phyloP scores from a whole-genome alignment of 2,888 invertebrate species.

The Cartodere bifasciata region DNA sequence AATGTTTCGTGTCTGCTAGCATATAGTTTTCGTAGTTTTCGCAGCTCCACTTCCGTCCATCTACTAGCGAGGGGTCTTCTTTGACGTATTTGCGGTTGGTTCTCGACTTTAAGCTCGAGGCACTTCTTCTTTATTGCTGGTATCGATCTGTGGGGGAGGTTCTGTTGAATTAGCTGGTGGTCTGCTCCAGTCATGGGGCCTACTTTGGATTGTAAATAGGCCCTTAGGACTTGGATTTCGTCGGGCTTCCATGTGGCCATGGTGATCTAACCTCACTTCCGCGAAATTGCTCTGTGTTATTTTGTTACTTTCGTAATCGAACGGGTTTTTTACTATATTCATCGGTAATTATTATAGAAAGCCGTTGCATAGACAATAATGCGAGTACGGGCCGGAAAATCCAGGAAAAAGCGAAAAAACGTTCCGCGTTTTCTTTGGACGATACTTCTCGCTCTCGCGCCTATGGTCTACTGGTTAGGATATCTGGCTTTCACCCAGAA shows the following conservation, averaged over 20 bases:
- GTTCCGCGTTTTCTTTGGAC: too few species aligned
- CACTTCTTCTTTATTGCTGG: constrained; percentile 8
- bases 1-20: not conserved
- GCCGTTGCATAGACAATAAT: too few species aligned
- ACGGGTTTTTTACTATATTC: too few species aligned
- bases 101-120: constrained; percentile 6
- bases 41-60: not conserved
- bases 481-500: constrained; percentile 61
- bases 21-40: not conserved
- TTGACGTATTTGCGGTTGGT: not conserved
- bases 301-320: too few species aligned
- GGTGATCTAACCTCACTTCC: too few species aligned
- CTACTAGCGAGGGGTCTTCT: not conserved
- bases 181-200: constrained; percentile 5
- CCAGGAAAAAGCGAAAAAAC: too few species aligned
- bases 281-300: too few species aligned
- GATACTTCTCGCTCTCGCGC: too few species aligned
- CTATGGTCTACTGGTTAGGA: too few species aligned
- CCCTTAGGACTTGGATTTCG: constrained; percentile 4
- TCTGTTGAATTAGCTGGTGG: constrained; percentile 3
- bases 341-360: too few species aligned
- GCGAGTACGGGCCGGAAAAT: too few species aligned
- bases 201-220: constrained; percentile 1
- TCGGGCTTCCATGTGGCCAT: constrained; percentile 9
- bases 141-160: constrained; percentile 3